Evolutionary conservation across 2,113 vertebrate genomes (phyloP), one percentile per base, ranked within the genome.

Genomic region (Brachyhypopomus gauderio): DNA sequence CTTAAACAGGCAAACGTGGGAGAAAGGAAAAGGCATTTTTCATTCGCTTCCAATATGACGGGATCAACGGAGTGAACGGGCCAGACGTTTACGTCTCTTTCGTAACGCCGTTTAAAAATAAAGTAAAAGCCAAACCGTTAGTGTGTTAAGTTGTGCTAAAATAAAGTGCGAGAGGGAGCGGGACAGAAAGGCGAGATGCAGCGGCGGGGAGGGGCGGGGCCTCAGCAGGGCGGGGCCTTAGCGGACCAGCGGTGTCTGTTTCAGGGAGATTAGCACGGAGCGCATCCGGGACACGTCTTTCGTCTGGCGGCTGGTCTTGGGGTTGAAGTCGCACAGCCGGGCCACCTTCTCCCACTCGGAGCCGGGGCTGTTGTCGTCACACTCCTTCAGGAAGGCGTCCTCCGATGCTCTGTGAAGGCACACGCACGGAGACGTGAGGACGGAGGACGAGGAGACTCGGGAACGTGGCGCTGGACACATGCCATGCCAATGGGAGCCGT

Each of bases 251-350:
- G 97, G 98, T 0, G 90, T 95, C 94, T 99, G 97, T 94, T 99
- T 99, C 86, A 99, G 95, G 36, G 97, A 97, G 89, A 99, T 98
- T 89, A 99, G 96, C 90, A 99, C 95, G 0, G 97, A 98, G 74
- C 97, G 96, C 96, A 99, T 97, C 75, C 97, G 95, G 0, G 97
- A 99, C 76, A 99, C 96, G 20, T 99, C 98, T 93, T 99, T 99
- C 69, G 95, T 96, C 88, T 98, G 96, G 92, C 97, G 99, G 97
- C 96, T 98, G 94, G 97, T 99, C 93, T 99, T 99, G 75, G 98
- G 98, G 76, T 99, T 99, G 94, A 99, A 99, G 91, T 99, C 97
- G 48, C 98, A 99, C 70, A 99, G 96, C 48, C 96, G 95, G 25
- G 96, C 98, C 78, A 99, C 98, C 85, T 96, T 94, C 87, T 99